Percentiles rank a stretch among this genome's conserved stretches.
phyloP scores from a whole-genome alignment of 2,888 invertebrate species.

The Drosophila greeni region DNA sequence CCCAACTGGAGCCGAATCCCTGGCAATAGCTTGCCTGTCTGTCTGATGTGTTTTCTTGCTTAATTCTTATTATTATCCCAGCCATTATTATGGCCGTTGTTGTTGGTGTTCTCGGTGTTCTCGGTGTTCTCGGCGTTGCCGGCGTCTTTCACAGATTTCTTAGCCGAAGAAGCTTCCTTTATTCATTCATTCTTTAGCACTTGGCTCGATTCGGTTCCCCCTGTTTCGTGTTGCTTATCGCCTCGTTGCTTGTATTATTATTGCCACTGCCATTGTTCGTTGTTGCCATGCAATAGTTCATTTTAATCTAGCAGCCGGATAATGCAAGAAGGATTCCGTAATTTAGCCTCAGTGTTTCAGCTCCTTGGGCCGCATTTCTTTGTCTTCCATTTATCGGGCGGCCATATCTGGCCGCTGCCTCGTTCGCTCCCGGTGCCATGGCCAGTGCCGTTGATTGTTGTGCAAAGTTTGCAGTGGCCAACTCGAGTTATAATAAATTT shows the following conservation, averaged over 20 bases:
- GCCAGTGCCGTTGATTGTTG: slow-evolving; percentile 45
- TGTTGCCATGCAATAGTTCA: slow-evolving; percentile 70
- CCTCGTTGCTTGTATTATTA: slow-evolving; percentile 67
- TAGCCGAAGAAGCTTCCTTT: slow-evolving; percentile 47
- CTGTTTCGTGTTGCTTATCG: slow-evolving; percentile 71
- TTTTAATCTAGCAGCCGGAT: slow-evolving; percentile 73
- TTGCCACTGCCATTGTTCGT: slow-evolving; percentile 59
- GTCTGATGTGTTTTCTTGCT: slow-evolving; percentile 74
- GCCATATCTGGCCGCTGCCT: slow-evolving; percentile 38
- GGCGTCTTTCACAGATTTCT: slow-evolving; percentile 66
- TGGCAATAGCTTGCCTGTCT: slow-evolving; percentile 42
- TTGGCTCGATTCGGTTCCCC: slow-evolving; percentile 19
- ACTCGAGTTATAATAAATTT: slow-evolving; percentile 66
- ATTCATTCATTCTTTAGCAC: slow-evolving; percentile 47
- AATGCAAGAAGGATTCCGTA: slow-evolving; percentile 73
- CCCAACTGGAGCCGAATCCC: slow-evolving; percentile 24
- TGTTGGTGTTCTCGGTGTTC: slow-evolving; percentile 23
- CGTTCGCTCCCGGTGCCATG: slow-evolving; percentile 14
- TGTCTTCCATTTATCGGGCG: slow-evolving; percentile 53
- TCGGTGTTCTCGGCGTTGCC: slow-evolving; percentile 21
- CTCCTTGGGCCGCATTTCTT: slow-evolving; percentile 30
- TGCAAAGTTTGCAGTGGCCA: slow-evolving; percentile 48
- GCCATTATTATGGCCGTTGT: slow-evolving; percentile 64
- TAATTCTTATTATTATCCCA: slow-evolving; percentile 73
- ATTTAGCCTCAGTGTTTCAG: slow-evolving; percentile 54